Evolutionary conservation across 2,113 vertebrate species (phyloP).

Genomic region (Glaucomys volans): DNA sequence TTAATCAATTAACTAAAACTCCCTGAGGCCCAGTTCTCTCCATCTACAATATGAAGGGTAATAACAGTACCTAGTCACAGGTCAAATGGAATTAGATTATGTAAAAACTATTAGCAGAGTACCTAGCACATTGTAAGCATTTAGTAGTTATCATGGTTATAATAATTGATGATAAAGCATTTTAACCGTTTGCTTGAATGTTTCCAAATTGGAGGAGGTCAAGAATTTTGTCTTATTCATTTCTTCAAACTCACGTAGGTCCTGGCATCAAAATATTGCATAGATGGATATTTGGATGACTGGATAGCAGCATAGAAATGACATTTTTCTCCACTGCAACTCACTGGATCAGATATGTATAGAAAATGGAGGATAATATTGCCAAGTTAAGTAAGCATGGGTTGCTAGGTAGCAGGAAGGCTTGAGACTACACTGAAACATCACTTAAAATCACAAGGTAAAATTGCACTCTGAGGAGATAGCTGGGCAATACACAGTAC

Average conservation of each 20-base stretch:
- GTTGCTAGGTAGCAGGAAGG: constrained; percentile 17
- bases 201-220: constrained; percentile 34
- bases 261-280: constrained; percentile 38
- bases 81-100: not conserved
- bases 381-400: not conserved
- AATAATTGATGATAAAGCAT: constrained; percentile 35
- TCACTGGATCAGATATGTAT: not conserved
- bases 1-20: constrained; percentile 46
- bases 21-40: not conserved
- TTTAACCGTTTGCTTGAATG: not conserved
- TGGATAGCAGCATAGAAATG: not conserved
- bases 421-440: constrained; percentile 31
- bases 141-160: constrained; percentile 9
- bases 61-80: not conserved
- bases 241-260: not conserved
- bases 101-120: constrained; percentile 57
- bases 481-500: constrained; percentile 10
- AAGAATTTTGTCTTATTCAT: constrained; percentile 41
- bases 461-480: constrained; percentile 23
- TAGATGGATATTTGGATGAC: not conserved
- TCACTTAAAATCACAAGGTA: constrained; percentile 34
- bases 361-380: constrained; percentile 21
- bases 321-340: constrained; percentile 1
- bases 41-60: constrained; percentile 33
- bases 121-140: not conserved